phyloP scores from a whole-genome alignment of 2,113 vertebrate genomes.

The Prionailurus bengalensis region DNA sequence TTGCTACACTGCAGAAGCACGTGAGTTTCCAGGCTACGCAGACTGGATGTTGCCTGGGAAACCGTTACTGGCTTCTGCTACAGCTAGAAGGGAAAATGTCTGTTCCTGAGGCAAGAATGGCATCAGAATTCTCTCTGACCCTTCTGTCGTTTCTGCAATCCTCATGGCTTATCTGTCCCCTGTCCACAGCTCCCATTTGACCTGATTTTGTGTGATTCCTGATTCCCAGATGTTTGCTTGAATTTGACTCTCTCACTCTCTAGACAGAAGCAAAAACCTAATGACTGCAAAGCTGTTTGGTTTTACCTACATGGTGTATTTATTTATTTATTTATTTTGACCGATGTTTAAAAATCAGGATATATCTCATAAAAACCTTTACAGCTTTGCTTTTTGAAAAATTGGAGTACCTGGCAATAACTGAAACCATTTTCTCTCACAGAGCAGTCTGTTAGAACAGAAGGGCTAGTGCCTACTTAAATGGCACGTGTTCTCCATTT shows the following conservation, averaged over 20 bases:
- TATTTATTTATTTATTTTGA: not conserved
- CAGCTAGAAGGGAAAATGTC: conserved; percentile 9
- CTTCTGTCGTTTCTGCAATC: not conserved
- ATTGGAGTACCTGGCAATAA: not conserved
- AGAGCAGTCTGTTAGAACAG: not conserved
- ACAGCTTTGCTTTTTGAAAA: not conserved
- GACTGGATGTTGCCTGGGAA: conserved; percentile 62
- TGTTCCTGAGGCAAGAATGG: not conserved
- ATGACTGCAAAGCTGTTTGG: not conserved
- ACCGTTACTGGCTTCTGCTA: conserved; percentile 29
- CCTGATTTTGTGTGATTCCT: not conserved
- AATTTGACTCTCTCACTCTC: not conserved
- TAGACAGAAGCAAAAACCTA: not conserved
- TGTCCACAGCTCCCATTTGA: not conserved
- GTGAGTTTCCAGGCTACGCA: not conserved
- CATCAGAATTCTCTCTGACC: not conserved
- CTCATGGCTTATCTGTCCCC: not conserved
- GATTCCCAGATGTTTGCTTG: not conserved
- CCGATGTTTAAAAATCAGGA: not conserved
- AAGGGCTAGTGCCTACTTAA: not conserved
- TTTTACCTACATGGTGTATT: not conserved
- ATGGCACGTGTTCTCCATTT: not conserved
- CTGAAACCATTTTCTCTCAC: not conserved
- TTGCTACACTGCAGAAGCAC: not conserved
- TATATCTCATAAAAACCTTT: not conserved